These are phyloP conservation scores for Pollimyrus isidori DNA, from an alignment of 2,113 vertebrate genomes.

Conservation along the genomic window DNA sequence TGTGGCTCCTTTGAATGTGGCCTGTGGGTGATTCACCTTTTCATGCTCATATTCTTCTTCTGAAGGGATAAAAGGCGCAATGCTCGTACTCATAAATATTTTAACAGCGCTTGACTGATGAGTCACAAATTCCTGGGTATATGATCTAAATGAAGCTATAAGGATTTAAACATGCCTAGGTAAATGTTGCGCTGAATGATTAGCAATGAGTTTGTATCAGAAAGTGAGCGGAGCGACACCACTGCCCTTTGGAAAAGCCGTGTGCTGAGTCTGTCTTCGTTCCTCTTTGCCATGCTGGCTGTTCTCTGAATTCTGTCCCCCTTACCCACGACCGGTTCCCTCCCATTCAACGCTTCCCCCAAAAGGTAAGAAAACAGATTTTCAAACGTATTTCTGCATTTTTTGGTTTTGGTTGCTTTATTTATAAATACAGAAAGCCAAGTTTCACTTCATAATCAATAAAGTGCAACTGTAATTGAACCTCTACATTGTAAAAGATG, in stretches of 20 bases:
- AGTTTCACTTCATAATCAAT: background rate
- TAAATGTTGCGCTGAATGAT: background rate
- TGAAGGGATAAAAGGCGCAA: slow-evolving; percentile 25
- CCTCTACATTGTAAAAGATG: background rate
- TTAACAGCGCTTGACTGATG: slow-evolving; percentile 39
- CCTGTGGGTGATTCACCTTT: slow-evolving; percentile 32
- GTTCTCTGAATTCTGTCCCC: background rate
- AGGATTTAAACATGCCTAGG: background rate
- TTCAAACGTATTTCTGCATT: background rate
- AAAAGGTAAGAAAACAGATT: background rate
- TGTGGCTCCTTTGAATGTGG: slow-evolving; percentile 5
- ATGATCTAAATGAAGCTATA: background rate
- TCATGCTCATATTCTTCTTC: slow-evolving; percentile 5
- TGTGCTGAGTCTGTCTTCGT: background rate
- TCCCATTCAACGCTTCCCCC: background rate
- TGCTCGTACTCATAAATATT: background rate
- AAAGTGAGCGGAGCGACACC: background rate
- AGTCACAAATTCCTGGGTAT: slow-evolving; percentile 32
- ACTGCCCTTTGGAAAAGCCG: background rate
- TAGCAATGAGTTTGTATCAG: background rate
- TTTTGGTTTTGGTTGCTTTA: background rate
- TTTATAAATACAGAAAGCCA: background rate
- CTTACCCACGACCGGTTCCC: background rate
- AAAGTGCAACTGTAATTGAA: background rate
- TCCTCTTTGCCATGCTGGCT: background rate